Conservation (phyloP, 2,113 vertebrate genomes). For the Pseudopodoces humilis region DNA sequence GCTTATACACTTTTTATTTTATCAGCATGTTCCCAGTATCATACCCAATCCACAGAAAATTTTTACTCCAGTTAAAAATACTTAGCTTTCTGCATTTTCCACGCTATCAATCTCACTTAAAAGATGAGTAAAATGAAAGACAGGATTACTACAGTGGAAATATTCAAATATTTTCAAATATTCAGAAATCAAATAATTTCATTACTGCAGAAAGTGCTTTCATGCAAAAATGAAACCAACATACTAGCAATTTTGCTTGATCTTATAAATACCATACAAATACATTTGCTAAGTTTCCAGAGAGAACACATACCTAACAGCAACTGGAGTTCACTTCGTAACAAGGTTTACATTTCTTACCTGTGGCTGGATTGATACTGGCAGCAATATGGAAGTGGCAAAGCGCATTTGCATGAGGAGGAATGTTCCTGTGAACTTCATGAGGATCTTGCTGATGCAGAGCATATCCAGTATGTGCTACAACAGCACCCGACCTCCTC, state of each 20-base stretch:
- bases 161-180: too few relatives aligned
- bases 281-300: background rate
- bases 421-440: slow-evolving; percentile 75
- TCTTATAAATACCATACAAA: background rate
- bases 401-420: slow-evolving; percentile 88
- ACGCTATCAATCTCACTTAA: background rate
- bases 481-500: slow-evolving; percentile 77
- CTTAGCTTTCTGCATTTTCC: background rate
- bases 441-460: slow-evolving; percentile 87
- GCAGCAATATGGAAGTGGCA: slow-evolving; percentile 98
- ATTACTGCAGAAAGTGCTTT: background rate
- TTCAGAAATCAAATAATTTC: background rate
- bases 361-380: slow-evolving; percentile 97
- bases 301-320: background rate
- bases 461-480: slow-evolving; percentile 82
- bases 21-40: background rate
- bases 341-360: slow-evolving; percentile 48
- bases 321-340: background rate
- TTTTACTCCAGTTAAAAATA: background rate
- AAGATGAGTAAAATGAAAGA: background rate
- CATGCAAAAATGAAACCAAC: background rate
- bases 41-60: background rate
- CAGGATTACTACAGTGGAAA: background rate
- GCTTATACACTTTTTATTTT: background rate
- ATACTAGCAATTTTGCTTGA: background rate